Percentiles rank a stretch among this genome's conserved stretches.
These are phyloP conservation scores for Pollicipes pollicipes DNA, from an alignment of 1,140 invertebrate genomes.

Conservation along the genomic window DNA sequence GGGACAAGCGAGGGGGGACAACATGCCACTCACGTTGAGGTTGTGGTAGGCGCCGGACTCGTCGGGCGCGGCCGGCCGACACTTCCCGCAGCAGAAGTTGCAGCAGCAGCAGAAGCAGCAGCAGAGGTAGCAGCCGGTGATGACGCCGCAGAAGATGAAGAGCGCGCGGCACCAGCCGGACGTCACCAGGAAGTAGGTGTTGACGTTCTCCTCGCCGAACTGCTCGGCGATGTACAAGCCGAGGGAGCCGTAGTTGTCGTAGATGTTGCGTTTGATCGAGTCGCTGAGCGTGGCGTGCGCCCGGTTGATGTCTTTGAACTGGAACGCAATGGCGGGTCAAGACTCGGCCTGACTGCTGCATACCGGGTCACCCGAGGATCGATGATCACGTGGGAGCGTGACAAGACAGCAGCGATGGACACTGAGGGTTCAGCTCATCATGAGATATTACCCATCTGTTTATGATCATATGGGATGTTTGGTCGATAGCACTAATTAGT, in stretches of 20 bases:
- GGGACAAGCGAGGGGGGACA: conserved; percentile 5
- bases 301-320: conserved; percentile 87
- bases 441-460: no score
- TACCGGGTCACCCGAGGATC: no score
- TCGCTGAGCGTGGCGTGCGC: conserved; percentile 77
- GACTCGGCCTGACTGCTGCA: no score
- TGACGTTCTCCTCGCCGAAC: conserved; percentile 89
- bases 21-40: conserved; percentile 48
- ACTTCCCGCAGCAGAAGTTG: conserved; percentile 96
- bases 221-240: conserved; percentile 93
- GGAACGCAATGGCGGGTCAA: no score
- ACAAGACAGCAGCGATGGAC: conserved; percentile 37
- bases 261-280: conserved; percentile 79
- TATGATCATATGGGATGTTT: no score
- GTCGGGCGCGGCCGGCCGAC: conserved; percentile 67
- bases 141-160: conserved; percentile 62
- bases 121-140: conserved; percentile 85
- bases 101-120: conserved; percentile 90
- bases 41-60: conserved; percentile 79
- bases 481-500: no score
- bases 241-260: conserved; percentile 86
- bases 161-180: conserved; percentile 84
- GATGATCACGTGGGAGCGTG: no score
- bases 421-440: conserved; percentile 66
- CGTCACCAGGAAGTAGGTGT: conserved; percentile 81